Conservation (phyloP, 2,888 invertebrate genomes). For the Lasioglossum vierecki region DNA sequence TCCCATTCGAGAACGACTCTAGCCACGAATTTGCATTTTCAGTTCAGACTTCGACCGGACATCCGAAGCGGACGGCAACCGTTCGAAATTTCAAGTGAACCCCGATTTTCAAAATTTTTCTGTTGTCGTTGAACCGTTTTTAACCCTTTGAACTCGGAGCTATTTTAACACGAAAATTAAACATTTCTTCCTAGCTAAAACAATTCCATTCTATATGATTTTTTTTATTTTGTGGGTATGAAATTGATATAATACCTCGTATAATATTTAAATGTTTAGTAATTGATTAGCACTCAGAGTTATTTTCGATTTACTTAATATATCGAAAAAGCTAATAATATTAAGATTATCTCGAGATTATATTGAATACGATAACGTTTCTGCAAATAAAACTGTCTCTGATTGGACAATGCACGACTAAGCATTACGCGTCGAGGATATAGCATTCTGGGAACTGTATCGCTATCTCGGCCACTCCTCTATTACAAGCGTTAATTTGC, state of each 20-base stretch:
- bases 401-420: neutral
- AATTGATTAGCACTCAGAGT: no score
- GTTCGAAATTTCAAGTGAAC: neutral
- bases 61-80: neutral
- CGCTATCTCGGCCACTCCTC: neutral
- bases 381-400: conserved; percentile 29
- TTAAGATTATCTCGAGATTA: neutral
- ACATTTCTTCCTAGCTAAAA: no score
- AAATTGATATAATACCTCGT: no score
- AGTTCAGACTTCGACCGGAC: neutral
- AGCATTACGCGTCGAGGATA: neutral
- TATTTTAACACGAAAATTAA: no score
- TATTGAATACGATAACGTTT: conserved; percentile 25
- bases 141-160: no score
- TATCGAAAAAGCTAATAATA: neutral
- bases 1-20: neutral
- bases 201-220: no score
- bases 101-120: neutral
- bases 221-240: no score
- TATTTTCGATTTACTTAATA: neutral
- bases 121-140: neutral
- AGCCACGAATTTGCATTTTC: neutral
- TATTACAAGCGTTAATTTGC: neutral
- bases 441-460: neutral
- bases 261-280: no score